Base-by-base conservation (phyloP, 1,140 invertebrate species). In the Dreissena polymorpha region DNA sequence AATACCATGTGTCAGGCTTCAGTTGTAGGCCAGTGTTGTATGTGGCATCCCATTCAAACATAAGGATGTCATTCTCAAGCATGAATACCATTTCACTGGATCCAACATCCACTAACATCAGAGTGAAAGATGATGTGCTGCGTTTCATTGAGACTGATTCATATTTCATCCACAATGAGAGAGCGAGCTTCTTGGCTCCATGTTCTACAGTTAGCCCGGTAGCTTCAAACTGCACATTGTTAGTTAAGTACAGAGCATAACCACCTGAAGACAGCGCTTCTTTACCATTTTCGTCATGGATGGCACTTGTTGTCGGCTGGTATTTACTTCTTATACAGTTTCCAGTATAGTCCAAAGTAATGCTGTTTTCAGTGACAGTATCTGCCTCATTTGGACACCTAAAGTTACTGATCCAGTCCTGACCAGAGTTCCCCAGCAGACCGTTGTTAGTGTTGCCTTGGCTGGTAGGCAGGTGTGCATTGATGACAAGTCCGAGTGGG, bases 231-330 rank as follows among this genome's bases (percentile, higher is more conserved):
- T 10, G 50, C 14, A 18, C 25, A 55, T 70, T 63, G 25, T 74
- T 63, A 12, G 49, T 63, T 39, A 83, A 63, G 12, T 23, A 21
- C 23, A 75, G 29, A 14, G 39, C 50, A 50, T 67, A 74, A 27
- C 80, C 80, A 18, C 63, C 80, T 57, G 80, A 83, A 25, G 80
- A 69, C 3, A 83, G 51, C 12, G 13, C 39, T 23, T 67, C 63
- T 12, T 51, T 29, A 51, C 50, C 65, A 57, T 75, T 60, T 27
- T 69, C 72, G 51, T 83, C 23, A 25, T 50, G 8, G 27, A 76
- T 75, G 25, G 69, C 50, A 27, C 16, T 57, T 0, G 18, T 27
- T n/a, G 1, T 21, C 12, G 53, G 64, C 16, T 51, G 49, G 27
- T 51, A 83, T 12, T 51, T 57, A 18, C 64, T 7, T 25, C 53